phyloP scores from a whole-genome alignment of 1,140 invertebrate species.

The Macrosteles quadrilineatus region DNA sequence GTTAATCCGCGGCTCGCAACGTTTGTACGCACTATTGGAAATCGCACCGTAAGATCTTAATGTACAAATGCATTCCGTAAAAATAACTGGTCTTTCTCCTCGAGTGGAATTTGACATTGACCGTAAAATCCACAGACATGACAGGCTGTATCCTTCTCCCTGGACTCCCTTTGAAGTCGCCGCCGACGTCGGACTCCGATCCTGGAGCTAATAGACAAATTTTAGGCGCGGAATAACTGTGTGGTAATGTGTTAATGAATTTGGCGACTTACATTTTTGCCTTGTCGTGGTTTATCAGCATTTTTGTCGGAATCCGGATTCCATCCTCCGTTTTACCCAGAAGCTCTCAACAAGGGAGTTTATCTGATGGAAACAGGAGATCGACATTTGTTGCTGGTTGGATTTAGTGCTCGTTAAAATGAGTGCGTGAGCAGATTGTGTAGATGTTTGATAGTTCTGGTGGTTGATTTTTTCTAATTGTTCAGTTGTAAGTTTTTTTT shows the following conservation, averaged over 20 bases:
- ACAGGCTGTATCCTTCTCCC: constrained; percentile 7
- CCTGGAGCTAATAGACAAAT: not conserved
- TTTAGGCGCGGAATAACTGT: not conserved
- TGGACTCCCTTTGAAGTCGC: not conserved
- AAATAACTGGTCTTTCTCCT: constrained; percentile 9
- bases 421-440: too few relatives aligned
- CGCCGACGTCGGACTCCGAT: not conserved
- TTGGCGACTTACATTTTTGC: not conserved
- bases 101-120: constrained; percentile 10
- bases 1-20: not conserved
- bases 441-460: too few relatives aligned
- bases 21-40: not conserved
- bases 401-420: too few relatives aligned
- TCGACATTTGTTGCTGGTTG: too few relatives aligned
- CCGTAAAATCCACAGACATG: constrained; percentile 5
- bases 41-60: not conserved
- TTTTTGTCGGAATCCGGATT: not conserved
- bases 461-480: too few relatives aligned
- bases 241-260: not conserved
- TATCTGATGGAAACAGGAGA: too few relatives aligned
- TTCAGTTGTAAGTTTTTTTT: too few relatives aligned
- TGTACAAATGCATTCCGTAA: constrained; percentile 12
- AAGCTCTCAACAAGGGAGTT: too few relatives aligned
- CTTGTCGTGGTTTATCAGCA: not conserved
- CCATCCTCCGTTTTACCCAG: not conserved